Base-by-base conservation (phyloP, 2,797 vertebrate species). In the Anomalospiza imberbis region DNA sequence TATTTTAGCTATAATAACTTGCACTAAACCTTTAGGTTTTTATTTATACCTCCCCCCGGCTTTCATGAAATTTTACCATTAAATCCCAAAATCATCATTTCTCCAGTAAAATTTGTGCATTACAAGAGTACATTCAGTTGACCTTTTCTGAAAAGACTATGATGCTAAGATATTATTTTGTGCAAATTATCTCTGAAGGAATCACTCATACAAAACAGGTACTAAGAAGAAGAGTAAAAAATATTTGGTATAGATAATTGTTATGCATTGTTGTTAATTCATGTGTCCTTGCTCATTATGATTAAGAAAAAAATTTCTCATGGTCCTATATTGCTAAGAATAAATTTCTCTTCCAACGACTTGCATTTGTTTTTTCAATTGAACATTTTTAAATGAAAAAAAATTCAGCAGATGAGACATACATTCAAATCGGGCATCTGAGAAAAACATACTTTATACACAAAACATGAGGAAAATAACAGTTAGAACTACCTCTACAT, bases 401-500 rank as follows among this genome's bases (percentile, higher is more conserved):
- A 48, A 48, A 54, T 28, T 42, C 17, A 32, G 16, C 20, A 63
- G 22, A 55, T 32, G n/a, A 78, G 11, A 25, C 13, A 14, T 12
- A 5, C 3, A 31, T 92, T 77, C 77, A 32, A 38, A 77, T 57
- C 20, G 7, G 28, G 6, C 12, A 48, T 42, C 45, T 61, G n/a
- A 83, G 53, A 48, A 76, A 48, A 61, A 1, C 8, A 34, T 6
- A 24, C 4, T 54, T 67, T 44, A 9, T 22, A 34, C 3, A 72
- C 4, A 57, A 45, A 67, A 31, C 29, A 42, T 3, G 2, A 54
- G 25, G 24, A 80, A 81, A 79, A 57, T 28, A 91, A 19, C 6
- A 54, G 2, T 7, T 38, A 31, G 2, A 20, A 42, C 2, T 65
- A 77, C 45, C 51, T 70, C 31, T 70, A 20, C 0, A 0, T 17